Evolutionary conservation across 2,113 vertebrate genomes (phyloP).

Genomic region (Phylloscopus trochiloides): DNA sequence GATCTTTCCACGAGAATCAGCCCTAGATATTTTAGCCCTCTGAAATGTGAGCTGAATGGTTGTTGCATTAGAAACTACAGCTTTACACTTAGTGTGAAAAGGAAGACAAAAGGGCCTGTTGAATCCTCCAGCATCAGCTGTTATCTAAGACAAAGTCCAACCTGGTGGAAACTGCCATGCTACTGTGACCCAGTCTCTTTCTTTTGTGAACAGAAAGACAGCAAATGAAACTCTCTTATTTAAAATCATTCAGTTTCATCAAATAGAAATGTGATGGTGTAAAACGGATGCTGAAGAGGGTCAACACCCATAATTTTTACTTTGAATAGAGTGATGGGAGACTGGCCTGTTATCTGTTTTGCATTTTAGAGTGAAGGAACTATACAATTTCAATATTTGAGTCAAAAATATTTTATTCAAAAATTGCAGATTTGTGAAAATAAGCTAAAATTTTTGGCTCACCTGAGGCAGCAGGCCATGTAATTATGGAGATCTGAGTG

Average conservation of each 20-base stretch:
- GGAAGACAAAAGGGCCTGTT: neutral
- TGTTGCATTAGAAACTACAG: neutral
- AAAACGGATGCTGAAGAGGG: neutral
- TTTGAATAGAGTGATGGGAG: neutral
- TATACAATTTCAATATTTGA: neutral
- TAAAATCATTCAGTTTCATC: neutral
- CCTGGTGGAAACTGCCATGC: neutral
- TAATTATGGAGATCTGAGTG: neutral
- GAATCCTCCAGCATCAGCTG: neutral
- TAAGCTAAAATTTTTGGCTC: neutral
- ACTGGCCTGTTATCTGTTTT: neutral
- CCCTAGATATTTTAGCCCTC: neutral
- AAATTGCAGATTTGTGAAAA: neutral
- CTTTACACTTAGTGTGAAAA: neutral
- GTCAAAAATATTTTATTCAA: neutral
- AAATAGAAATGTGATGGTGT: neutral
- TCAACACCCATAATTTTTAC: neutral
- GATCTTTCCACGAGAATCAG: neutral
- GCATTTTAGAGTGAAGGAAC: neutral
- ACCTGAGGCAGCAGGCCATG: neutral
- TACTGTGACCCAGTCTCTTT: neutral
- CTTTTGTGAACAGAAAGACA: neutral
- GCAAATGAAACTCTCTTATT: neutral
- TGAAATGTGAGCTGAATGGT: neutral
- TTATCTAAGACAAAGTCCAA: neutral